Evolutionary conservation across 2,888 invertebrate species (phyloP).

Genomic region (Branchipolynoe longqiensis): DNA sequence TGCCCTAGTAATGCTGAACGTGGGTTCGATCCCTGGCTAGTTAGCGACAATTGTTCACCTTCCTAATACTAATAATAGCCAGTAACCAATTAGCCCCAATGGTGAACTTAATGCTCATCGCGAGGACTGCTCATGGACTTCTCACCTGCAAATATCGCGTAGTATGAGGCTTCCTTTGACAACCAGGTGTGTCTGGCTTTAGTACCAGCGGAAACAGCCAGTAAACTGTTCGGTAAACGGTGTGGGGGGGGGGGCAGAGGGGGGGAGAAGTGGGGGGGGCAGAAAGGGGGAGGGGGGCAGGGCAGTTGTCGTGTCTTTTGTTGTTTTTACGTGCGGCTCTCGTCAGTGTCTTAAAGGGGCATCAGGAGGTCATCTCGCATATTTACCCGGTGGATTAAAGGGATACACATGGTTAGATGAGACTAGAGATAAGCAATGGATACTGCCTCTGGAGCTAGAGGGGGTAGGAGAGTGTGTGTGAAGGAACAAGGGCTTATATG

Average conservation of each 20-base stretch:
- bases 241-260: neutral
- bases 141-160: too few species aligned
- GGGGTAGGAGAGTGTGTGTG: neutral
- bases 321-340: too few species aligned
- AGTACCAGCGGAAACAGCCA: too few species aligned
- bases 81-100: too few species aligned
- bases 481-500: neutral
- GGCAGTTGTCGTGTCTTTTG: too few species aligned
- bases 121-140: too few species aligned
- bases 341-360: conserved; percentile 2
- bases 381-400: conserved; percentile 21
- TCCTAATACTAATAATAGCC: too few species aligned
- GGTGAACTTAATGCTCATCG: too few species aligned
- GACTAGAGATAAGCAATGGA: neutral
- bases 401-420: conserved; percentile 30
- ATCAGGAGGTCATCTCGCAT: conserved; percentile 12
- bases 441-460: neutral
- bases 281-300: neutral
- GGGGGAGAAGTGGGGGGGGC: neutral
- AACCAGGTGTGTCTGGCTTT: neutral
- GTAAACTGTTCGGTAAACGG: too few species aligned
- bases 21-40: too few species aligned
- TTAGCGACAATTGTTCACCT: too few species aligned
- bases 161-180: neutral
- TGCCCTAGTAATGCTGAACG: too few species aligned